phyloP scores from a whole-genome alignment of 2,797 vertebrate species.

The Typhlichthys subterraneus region DNA sequence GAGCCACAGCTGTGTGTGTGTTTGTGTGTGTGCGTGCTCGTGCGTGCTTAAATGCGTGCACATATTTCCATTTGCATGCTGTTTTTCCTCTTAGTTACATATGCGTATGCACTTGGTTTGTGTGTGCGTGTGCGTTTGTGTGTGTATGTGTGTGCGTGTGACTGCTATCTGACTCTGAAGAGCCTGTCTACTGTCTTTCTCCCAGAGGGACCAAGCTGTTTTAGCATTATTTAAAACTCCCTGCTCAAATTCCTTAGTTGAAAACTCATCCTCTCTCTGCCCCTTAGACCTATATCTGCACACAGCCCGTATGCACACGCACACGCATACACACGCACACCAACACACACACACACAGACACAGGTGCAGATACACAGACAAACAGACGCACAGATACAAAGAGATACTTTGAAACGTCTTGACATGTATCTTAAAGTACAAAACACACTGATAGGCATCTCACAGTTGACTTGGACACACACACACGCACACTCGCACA shows the following conservation, averaged over 20 bases:
- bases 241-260: conserved; percentile 64
- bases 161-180: conserved; percentile 53
- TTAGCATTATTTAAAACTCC: conserved; percentile 68
- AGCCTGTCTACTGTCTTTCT: conserved; percentile 46
- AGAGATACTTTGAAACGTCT: too few species aligned
- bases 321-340: conserved; percentile 15
- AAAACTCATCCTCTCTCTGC: conserved; percentile 47
- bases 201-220: conserved; percentile 42
- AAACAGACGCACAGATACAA: too few species aligned
- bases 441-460: too few species aligned
- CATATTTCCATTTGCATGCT: conserved; percentile 37
- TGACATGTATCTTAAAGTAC: too few species aligned
- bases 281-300: background rate
- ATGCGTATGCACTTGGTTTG: conserved; percentile 17
- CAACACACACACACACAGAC: conserved; percentile 14
- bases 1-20: conserved; percentile 29
- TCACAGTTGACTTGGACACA: too few species aligned
- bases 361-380: background rate
- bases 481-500: too few species aligned
- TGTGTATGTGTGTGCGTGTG: conserved; percentile 18
- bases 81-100: background rate
- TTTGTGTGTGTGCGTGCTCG: background rate
- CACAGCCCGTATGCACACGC: conserved; percentile 5
- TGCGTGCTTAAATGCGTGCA: conserved; percentile 46
- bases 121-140: background rate